Conservation (phyloP, 64 coral and sea anemone species). For the Platygyra sinensis region DNA sequence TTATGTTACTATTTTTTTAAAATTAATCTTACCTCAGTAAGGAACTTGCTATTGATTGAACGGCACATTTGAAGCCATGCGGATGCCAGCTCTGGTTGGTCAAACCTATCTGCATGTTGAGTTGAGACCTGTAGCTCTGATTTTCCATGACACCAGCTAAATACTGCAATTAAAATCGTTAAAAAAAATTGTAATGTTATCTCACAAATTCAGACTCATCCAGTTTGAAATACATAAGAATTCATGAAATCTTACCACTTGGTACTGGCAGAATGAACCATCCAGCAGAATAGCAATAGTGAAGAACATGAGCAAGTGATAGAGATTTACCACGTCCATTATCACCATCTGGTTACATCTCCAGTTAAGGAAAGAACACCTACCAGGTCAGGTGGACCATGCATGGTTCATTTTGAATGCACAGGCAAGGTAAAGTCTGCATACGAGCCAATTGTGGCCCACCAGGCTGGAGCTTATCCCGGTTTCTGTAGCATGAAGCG, state of each 20-base stretch:
- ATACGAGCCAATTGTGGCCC: too few species aligned
- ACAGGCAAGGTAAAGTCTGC: too few species aligned
- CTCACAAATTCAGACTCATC: background rate
- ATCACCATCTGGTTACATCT: slow-evolving; percentile 53
- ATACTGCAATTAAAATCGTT: slow-evolving; percentile 51
- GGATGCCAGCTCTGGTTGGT: slow-evolving; percentile 66
- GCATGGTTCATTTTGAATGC: too few species aligned
- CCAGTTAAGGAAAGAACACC: background rate
- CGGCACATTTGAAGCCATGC: slow-evolving; percentile 70
- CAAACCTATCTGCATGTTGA: slow-evolving; percentile 68
- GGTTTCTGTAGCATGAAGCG: too few species aligned
- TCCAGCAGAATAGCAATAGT: slow-evolving; percentile 59
- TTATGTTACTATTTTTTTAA: too few species aligned
- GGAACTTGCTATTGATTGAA: slow-evolving; percentile 64
- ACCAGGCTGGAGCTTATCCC: too few species aligned
- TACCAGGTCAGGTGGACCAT: background rate
- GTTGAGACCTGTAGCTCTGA: slow-evolving; percentile 70
- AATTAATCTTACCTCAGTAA: slow-evolving; percentile 53
- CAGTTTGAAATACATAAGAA: too few species aligned
- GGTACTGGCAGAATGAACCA: slow-evolving; percentile 85
- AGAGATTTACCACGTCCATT: slow-evolving; percentile 81
- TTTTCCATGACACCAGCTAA: slow-evolving; percentile 87
- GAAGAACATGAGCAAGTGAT: slow-evolving; percentile 70
- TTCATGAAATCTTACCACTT: slow-evolving; percentile 58
- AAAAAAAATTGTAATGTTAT: background rate